A percentile compares a stretch with the other conserved stretches of the same genome.
These are phyloP conservation scores for Tinea semifulvella DNA, from an alignment of 2,888 invertebrate species.

Conservation along the genomic window DNA sequence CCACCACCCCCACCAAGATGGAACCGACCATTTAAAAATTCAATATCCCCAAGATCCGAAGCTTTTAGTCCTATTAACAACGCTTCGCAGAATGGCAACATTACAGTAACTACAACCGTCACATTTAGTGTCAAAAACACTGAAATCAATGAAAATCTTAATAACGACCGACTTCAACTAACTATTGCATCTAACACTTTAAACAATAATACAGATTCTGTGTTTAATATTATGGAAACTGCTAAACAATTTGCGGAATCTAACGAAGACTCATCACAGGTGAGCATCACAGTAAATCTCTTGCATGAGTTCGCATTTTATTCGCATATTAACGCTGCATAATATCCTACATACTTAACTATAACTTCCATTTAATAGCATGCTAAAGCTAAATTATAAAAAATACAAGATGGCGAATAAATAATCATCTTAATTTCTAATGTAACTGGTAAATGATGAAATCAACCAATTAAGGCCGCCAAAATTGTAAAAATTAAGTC, in stretches of 20 bases:
- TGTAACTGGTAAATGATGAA: too few relatives aligned
- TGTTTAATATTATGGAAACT: constrained; percentile 43
- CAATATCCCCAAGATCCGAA: constrained; percentile 54
- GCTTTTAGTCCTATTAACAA: constrained; percentile 57
- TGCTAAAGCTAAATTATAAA: neutral
- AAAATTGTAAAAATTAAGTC: too few relatives aligned
- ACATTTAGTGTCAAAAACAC: constrained; percentile 79
- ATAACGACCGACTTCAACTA: constrained; percentile 59
- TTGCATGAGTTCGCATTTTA: neutral
- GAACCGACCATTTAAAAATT: constrained; percentile 76
- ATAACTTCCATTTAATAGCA: constrained; percentile 4
- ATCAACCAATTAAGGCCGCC: too few relatives aligned
- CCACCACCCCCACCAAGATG: constrained; percentile 87
- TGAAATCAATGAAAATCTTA: constrained; percentile 55
- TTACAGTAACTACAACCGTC: constrained; percentile 87
- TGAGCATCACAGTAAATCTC: constrained; percentile 28
- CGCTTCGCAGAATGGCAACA: constrained; percentile 71
- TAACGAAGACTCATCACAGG: constrained; percentile 47
- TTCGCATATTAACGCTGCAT: constrained; percentile 5
- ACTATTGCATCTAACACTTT: constrained; percentile 61
- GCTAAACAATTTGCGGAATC: constrained; percentile 40
- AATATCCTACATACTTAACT: constrained; percentile 1
- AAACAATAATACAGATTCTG: constrained; percentile 47
- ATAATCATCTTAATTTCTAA: too few relatives aligned
- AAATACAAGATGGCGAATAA: too few relatives aligned